phyloP scores from a whole-genome alignment of 1,140 invertebrate species.

The Heterodera schachtii region DNA sequence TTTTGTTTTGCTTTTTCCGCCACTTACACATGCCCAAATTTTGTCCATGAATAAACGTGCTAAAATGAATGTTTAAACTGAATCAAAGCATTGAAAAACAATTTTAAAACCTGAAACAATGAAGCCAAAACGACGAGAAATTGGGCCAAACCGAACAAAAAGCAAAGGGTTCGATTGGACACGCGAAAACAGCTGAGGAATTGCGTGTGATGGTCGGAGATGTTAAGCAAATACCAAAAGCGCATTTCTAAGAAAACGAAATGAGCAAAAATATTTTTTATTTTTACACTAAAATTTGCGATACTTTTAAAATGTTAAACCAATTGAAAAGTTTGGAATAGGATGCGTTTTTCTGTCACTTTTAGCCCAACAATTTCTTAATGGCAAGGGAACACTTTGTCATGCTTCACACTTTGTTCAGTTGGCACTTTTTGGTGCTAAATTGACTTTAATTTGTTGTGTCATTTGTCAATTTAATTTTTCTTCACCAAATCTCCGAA shows the following conservation, averaged over 20 bases:
- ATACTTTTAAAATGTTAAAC: no score
- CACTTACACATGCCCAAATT: conserved; percentile 48
- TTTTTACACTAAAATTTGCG: no score
- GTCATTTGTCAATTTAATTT: no score
- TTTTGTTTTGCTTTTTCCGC: background rate
- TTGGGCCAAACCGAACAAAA: conserved; percentile 38
- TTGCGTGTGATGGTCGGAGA: conserved; percentile 5
- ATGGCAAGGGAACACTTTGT: no score
- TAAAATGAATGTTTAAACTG: conserved; percentile 26
- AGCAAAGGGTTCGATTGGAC: conserved; percentile 40
- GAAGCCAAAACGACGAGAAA: conserved; percentile 35
- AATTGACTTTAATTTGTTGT: no score
- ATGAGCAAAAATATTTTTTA: background rate
- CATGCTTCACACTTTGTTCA: no score
- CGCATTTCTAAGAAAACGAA: conserved; percentile 12
- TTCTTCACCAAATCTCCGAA: no score
- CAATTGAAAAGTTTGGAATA: no score
- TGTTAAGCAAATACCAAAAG: conserved; percentile 21
- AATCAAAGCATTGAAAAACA: background rate
- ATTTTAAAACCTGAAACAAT: conserved; percentile 32
- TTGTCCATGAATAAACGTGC: conserved; percentile 54
- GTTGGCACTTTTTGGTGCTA: no score
- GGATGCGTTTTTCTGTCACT: no score
- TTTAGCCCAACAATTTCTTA: no score
- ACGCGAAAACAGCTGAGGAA: conserved; percentile 32